Conservation (phyloP, 2,888 invertebrate species). For the Melinaea menophilus region DNA sequence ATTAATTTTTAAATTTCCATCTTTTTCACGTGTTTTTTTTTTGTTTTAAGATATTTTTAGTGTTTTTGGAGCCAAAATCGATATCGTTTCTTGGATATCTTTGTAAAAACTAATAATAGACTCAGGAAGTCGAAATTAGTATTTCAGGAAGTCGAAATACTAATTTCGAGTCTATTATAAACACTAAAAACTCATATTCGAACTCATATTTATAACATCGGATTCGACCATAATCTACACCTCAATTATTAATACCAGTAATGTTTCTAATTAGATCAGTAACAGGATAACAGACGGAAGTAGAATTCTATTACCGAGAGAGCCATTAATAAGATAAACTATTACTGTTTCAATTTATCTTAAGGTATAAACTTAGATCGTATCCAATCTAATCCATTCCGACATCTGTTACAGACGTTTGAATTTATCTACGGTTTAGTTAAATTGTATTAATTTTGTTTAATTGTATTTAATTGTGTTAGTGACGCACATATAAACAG, state of each 20-base stretch:
- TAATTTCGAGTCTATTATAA: no score
- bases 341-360: slow-evolving; percentile 1
- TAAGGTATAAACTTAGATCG: neutral
- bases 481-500: slow-evolving; percentile 1
- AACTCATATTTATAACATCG: no score
- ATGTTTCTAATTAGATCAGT: neutral
- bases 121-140: no score
- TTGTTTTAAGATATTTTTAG: neutral
- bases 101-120: no score
- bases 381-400: neutral
- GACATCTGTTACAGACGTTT: slow-evolving; percentile 17
- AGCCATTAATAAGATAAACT: slow-evolving; percentile 2
- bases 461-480: slow-evolving; percentile 4
- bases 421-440: slow-evolving; percentile 18
- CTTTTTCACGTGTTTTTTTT: no score
- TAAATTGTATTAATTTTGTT: slow-evolving; percentile 18
- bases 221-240: no score
- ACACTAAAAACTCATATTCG: no score
- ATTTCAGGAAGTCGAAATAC: no score
- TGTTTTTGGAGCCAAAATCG: no score
- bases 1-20: no score
- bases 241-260: no score
- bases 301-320: neutral
- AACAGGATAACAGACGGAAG: neutral
- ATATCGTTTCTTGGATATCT: no score